Base-by-base conservation (phyloP, 2,797 vertebrate species). In the Myotis findleyi region DNA sequence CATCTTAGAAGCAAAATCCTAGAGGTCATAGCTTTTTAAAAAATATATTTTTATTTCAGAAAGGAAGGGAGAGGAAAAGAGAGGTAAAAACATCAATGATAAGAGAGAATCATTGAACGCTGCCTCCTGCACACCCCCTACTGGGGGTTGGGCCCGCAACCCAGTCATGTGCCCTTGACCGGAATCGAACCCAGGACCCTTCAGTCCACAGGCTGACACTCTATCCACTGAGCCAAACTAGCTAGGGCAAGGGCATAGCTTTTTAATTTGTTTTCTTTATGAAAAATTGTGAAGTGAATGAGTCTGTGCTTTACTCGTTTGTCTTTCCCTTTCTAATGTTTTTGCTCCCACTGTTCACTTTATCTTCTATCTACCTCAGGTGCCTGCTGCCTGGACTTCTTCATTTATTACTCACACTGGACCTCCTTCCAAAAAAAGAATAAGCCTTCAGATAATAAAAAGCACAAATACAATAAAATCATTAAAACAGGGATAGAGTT, bases 371-470 rank as follows among this genome's bases (percentile, higher is more conserved):
- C 69, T 72, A 59, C 16, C 27, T 73, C 47, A 69, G 30, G 41
- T 82, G 21, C 55, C 7, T 57, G 6, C 10, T 44, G n/a, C 33
- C 25, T n/a, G 41, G 20, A 75, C 47, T 51, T 49, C 72, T 49
- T 93, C 57, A 27, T 80, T 93, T 88, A 72, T 90, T 80, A 55
- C 69, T 91, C 79, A 53, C 7, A 55, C 8, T 89, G 69, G 93
- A 12, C 57, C 36, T 94, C 27, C 30, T 83, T 82, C 53, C 6
- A 47, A 81, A 87, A 91, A 85, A 59, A 25, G 36, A 85, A 71
- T 81, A 91, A 72, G 76, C 84, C 55, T 92, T 92, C 18, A 87
- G 64, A 89, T 55, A 75, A 79, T 92, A 92, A 95, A 95, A 94
- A 57, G 36, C 18, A 59, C 77, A 81, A 92, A 87, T 86, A 89